These are phyloP conservation scores for Hipposideros armiger DNA, from an alignment of 2,113 vertebrate species.

Conservation along the genomic window DNA sequence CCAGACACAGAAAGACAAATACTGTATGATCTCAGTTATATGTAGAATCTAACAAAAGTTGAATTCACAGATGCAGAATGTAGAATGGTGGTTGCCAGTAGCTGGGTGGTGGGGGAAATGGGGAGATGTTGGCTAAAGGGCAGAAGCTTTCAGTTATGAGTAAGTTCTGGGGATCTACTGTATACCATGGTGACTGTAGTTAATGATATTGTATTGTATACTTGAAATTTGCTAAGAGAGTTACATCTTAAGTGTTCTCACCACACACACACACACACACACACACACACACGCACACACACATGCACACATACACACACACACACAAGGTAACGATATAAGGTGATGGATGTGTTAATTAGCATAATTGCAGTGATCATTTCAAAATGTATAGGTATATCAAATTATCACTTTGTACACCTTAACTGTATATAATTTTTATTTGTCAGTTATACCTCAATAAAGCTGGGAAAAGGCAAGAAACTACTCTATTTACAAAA, in stretches of 20 bases:
- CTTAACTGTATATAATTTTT: background rate
- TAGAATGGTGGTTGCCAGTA: background rate
- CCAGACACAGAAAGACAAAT: background rate
- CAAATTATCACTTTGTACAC: background rate
- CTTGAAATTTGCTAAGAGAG: background rate
- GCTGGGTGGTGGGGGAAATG: no score
- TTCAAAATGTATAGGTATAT: background rate
- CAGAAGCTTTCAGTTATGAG: background rate
- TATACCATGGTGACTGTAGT: background rate
- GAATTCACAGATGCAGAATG: background rate
- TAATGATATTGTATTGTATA: background rate
- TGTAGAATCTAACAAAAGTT: background rate
- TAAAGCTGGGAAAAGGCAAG: background rate
- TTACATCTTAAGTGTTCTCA: background rate
- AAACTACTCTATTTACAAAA: background rate
- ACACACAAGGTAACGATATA: background rate
- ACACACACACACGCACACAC: background rate
- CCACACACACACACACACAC: no score
- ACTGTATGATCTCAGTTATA: background rate
- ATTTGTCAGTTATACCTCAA: background rate
- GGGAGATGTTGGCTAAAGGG: background rate
- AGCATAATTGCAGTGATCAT: background rate
- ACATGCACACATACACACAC: no score
- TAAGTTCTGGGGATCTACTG: background rate
- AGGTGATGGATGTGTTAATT: background rate